phyloP scores from a whole-genome alignment of 1,140 invertebrate genomes.

The Glomeris maerens region DNA sequence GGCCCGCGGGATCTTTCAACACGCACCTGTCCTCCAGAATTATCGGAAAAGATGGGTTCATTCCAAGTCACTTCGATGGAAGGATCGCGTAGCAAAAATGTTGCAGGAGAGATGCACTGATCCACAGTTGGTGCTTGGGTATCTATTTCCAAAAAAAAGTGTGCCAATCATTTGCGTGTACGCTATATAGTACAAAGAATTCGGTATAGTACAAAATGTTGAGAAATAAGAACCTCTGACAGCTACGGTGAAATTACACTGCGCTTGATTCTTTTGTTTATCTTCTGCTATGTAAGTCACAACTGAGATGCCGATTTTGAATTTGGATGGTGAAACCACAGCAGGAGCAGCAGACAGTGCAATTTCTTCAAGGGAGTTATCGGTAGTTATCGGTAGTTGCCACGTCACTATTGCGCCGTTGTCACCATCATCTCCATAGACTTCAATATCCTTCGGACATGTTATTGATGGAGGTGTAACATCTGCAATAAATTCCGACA shows the following conservation, averaged over 20 bases:
- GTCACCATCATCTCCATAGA: slow-evolving; percentile 31
- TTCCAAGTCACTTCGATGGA: slow-evolving; percentile 42
- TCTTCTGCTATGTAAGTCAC: slow-evolving; percentile 36
- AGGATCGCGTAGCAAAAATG: slow-evolving; percentile 34
- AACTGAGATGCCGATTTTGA: slow-evolving; percentile 32
- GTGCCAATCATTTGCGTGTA: neutral
- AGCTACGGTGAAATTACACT: slow-evolving; percentile 32
- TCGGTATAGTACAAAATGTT: neutral
- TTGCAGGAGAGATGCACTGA: slow-evolving; percentile 42
- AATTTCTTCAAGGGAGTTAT: slow-evolving; percentile 35
- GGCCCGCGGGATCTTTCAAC: slow-evolving; percentile 34
- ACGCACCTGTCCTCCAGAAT: slow-evolving; percentile 38
- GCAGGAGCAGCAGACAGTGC: slow-evolving; percentile 38
- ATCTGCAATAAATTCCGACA: slow-evolving; percentile 25
- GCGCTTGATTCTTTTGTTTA: slow-evolving; percentile 30
- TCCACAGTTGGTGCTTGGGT: slow-evolving; percentile 45
- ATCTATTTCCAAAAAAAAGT: slow-evolving; percentile 31
- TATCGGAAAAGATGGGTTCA: slow-evolving; percentile 51
- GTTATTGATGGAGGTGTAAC: slow-evolving; percentile 31
- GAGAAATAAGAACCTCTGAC: slow-evolving; percentile 32
- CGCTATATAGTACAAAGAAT: slow-evolving; percentile 1
- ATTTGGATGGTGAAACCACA: slow-evolving; percentile 30
- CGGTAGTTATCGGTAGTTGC: slow-evolving; percentile 32
- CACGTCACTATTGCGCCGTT: slow-evolving; percentile 39
- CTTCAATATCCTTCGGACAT: slow-evolving; percentile 33